Evolutionary conservation across 64 coral and sea anemone genomes (phyloP).

Genomic region (Trachythela sp.): DNA sequence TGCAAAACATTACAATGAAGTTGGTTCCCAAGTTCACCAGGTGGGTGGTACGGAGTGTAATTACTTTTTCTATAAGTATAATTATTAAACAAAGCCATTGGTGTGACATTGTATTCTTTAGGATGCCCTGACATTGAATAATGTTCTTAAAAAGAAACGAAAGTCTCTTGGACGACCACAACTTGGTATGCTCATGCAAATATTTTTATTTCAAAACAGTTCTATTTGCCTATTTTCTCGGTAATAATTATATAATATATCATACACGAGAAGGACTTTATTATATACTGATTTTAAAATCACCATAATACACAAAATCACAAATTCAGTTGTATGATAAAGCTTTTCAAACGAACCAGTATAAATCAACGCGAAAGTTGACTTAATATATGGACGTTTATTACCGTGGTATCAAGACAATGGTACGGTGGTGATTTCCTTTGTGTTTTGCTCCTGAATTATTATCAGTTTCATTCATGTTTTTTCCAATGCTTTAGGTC

Average conservation of each 20-base stretch:
- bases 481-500: background rate
- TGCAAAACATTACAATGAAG: slow-evolving; percentile 97
- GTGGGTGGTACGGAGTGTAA: slow-evolving; percentile 37
- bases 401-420: no score
- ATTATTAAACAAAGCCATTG: background rate
- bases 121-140: slow-evolving; percentile 90
- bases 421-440: no score
- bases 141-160: slow-evolving; percentile 88
- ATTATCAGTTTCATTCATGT: no score
- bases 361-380: no score
- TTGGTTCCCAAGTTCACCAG: slow-evolving; percentile 96
- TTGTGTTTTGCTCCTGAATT: no score
- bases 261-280: no score
- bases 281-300: no score
- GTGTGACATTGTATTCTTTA: background rate
- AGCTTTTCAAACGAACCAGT: background rate
- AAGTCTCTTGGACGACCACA: slow-evolving; percentile 72
- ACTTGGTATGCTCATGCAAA: slow-evolving; percentile 40
- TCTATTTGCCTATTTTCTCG: background rate
- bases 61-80: no score
- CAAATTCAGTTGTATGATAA: no score
- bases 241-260: background rate
- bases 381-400: no score
- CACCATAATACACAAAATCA: no score
- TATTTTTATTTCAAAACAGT: background rate